Evolutionary conservation across 2,888 invertebrate genomes (phyloP).

Genomic region (Phyto melanocephala): DNA sequence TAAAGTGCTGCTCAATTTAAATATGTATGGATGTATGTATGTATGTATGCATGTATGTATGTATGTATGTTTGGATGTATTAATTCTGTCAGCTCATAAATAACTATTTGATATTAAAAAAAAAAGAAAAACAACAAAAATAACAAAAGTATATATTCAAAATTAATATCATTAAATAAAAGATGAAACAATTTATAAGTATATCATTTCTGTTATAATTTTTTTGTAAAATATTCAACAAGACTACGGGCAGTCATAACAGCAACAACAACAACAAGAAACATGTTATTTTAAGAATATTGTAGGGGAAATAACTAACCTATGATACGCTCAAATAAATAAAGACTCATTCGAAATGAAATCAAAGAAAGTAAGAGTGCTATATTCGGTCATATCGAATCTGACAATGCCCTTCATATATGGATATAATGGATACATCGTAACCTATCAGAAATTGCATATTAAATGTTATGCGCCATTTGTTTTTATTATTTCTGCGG

Average conservation of each 20-base stretch:
- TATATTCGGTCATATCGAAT: too few species aligned
- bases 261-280: background rate
- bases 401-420: too few species aligned
- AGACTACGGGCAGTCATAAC: background rate
- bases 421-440: too few species aligned
- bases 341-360: slow-evolving; percentile 26
- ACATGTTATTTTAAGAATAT: background rate
- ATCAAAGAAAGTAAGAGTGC: too few species aligned
- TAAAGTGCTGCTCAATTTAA: slow-evolving; percentile 27
- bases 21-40: too few species aligned
- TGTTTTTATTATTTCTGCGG: too few species aligned
- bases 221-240: background rate
- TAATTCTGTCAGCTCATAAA: slow-evolving; percentile 46
- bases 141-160: background rate
- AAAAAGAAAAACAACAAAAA: slow-evolving; percentile 15
- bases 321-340: slow-evolving; percentile 63
- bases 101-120: slow-evolving; percentile 38
- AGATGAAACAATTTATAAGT: slow-evolving; percentile 40
- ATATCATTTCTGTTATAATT: slow-evolving; percentile 15
- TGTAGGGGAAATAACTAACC: slow-evolving; percentile 60
- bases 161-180: background rate
- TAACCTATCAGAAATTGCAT: too few species aligned
- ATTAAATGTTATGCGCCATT: too few species aligned
- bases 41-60: too few species aligned
- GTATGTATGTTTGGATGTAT: too few species aligned